Evolutionary conservation across 64 coral and sea anemone genomes (phyloP).

Genomic region (Orbicella faveolata): DNA sequence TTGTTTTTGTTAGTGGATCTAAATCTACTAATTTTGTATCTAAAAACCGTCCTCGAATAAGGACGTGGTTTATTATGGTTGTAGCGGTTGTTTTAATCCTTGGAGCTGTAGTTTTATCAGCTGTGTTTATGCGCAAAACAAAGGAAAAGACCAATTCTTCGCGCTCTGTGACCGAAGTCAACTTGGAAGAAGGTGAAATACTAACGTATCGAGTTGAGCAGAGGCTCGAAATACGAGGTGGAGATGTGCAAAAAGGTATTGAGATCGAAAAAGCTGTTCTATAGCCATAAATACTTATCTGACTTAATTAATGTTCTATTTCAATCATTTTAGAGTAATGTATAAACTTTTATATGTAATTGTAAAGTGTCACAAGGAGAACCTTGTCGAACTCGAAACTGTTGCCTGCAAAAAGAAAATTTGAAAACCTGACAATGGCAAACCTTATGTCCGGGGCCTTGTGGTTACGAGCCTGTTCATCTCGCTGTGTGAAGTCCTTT

Average conservation of each 20-base stretch:
- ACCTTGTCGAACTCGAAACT: no score
- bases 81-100: not conserved
- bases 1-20: no score
- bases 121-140: not conserved
- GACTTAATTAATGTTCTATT: no score
- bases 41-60: not conserved
- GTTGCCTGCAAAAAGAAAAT: no score
- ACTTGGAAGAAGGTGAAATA: not conserved
- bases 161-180: not conserved
- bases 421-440: no score
- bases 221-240: not conserved
- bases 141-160: not conserved
- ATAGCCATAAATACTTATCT: no score
- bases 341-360: no score
- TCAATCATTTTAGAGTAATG: no score
- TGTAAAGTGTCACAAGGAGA: no score
- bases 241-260: not conserved
- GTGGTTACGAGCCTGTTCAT: no score
- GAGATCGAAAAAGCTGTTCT: not conserved
- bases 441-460: no score
- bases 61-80: not conserved
- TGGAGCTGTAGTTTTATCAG: not conserved
- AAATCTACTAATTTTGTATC: not conserved
- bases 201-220: not conserved
- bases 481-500: no score